Conservation (phyloP, 2,888 invertebrate genomes). For the Drosophila emarginata region DNA sequence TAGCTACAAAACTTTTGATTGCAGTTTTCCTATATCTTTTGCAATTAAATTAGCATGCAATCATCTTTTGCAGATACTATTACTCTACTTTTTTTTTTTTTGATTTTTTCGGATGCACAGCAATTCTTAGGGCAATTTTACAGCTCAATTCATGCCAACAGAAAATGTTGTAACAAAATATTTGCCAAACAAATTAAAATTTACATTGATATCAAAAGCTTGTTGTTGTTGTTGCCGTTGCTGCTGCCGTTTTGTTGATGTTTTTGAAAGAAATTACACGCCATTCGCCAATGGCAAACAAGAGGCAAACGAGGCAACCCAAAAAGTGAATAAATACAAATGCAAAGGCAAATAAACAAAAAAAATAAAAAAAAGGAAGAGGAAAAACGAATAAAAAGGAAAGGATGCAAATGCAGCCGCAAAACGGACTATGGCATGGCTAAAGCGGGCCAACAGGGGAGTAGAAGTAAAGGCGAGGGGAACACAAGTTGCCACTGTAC, state of each 20-base stretch:
- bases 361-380: constrained; percentile 52
- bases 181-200: constrained; percentile 75
- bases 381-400: constrained; percentile 8
- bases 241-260: constrained; percentile 40
- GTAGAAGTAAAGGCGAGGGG: neutral
- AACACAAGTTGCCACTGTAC: constrained; percentile 5
- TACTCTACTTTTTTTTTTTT: constrained; percentile 11
- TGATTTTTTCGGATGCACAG: constrained; percentile 4
- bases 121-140: constrained; percentile 44
- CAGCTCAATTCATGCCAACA: constrained; percentile 55
- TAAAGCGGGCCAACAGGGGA: neutral
- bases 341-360: constrained; percentile 67
- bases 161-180: constrained; percentile 61
- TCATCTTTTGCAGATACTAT: constrained; percentile 4
- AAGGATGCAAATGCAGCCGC: constrained; percentile 46
- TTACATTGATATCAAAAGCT: constrained; percentile 67
- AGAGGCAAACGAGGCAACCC: constrained; percentile 47
- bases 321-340: constrained; percentile 67
- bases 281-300: constrained; percentile 55
- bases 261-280: constrained; percentile 64
- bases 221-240: constrained; percentile 27
- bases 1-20: neutral
- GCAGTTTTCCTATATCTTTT: constrained; percentile 24
- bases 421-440: neutral
- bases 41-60: constrained; percentile 36